These are phyloP conservation scores for Ptychobarbus kaznakovi DNA, from an alignment of 2,797 vertebrate species.

Conservation along the genomic window DNA sequence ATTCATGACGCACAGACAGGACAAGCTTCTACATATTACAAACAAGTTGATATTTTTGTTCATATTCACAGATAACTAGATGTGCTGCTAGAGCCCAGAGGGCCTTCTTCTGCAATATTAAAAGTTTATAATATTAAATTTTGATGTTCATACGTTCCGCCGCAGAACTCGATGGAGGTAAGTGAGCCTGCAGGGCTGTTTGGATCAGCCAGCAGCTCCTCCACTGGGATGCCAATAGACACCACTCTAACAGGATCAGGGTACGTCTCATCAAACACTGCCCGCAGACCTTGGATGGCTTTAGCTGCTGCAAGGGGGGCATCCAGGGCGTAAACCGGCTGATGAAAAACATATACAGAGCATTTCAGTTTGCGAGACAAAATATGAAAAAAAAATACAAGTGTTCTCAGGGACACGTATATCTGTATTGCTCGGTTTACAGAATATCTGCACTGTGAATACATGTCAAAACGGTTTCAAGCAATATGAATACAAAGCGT, in stretches of 20 bases:
- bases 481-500: background rate
- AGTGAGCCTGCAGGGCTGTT: conserved; percentile 86
- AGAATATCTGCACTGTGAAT: conserved; percentile 7
- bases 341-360: conserved; percentile 29
- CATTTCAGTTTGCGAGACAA: background rate
- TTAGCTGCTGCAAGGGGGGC: conserved; percentile 90
- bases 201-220: conserved; percentile 89
- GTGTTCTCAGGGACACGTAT: background rate
- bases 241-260: conserved; percentile 96
- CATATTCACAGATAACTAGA: background rate
- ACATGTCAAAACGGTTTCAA: background rate
- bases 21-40: background rate
- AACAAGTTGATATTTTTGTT: background rate
- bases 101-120: background rate
- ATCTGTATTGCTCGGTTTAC: background rate
- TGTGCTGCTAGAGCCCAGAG: background rate
- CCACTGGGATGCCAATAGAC: conserved; percentile 90
- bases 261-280: conserved; percentile 98
- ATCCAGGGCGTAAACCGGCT: conserved; percentile 90
- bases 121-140: background rate
- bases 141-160: conserved; percentile 91
- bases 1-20: background rate
- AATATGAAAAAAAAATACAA: background rate
- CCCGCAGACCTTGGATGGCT: conserved; percentile 94
- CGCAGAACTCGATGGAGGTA: conserved; percentile 95